These are phyloP conservation scores for Dolomedes plantarius DNA, from an alignment of 2,888 invertebrate species.

Conservation along the genomic window DNA sequence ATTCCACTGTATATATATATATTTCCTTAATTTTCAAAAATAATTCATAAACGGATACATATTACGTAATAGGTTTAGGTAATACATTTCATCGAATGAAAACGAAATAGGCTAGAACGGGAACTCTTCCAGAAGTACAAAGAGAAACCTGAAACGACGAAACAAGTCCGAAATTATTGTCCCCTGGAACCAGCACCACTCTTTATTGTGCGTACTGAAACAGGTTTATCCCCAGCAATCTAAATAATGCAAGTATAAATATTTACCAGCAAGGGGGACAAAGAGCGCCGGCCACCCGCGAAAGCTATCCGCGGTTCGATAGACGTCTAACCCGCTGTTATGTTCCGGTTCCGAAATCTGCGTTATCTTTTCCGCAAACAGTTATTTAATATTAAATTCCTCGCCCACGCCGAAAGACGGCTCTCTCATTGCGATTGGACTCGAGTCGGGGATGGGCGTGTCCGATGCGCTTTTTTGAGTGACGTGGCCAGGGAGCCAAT, in stretches of 20 bases:
- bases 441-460: slow-evolving; percentile 59
- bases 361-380: slow-evolving; percentile 13
- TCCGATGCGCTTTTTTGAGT: slow-evolving; percentile 26
- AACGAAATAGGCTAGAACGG: no score
- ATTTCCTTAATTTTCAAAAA: no score
- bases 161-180: no score
- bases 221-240: background rate
- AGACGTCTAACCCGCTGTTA: background rate
- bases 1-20: no score
- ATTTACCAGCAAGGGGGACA: background rate
- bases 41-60: no score
- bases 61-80: no score
- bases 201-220: background rate
- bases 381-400: slow-evolving; percentile 13
- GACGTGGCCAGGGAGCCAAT: slow-evolving; percentile 59
- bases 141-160: no score
- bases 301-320: background rate
- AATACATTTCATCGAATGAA: no score
- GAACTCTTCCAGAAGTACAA: no score
- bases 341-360: slow-evolving; percentile 1
- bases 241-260: background rate
- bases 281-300: background rate
- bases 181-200: no score
- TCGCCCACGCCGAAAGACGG: slow-evolving; percentile 52
- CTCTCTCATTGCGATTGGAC: slow-evolving; percentile 46